phyloP scores from a whole-genome alignment of 2,888 invertebrate genomes.

The Tubulanus polymorphus region DNA sequence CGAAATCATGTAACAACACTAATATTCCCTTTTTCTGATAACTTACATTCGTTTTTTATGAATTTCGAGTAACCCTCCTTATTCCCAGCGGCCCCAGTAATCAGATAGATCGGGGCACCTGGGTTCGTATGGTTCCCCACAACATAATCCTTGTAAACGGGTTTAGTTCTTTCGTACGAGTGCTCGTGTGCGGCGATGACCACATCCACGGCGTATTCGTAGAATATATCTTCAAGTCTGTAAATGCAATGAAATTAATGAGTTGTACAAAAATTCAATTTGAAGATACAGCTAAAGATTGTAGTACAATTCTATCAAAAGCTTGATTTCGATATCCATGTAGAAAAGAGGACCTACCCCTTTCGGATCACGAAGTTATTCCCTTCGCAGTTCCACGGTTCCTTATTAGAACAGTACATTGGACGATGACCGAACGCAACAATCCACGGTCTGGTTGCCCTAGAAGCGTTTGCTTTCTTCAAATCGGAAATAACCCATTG shows the following conservation, averaged over 20 bases:
- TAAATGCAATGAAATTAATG: no score
- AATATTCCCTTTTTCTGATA: no score
- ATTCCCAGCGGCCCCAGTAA: conserved; percentile 34
- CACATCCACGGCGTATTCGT: conserved; percentile 36
- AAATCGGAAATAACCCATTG: conserved; percentile 37
- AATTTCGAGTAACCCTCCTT: no score
- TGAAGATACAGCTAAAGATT: no score
- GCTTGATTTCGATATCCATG: not conserved
- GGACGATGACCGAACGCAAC: conserved; percentile 49
- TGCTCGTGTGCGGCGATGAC: conserved; percentile 36
- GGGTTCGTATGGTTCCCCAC: conserved; percentile 30
- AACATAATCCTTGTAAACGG: conserved; percentile 29
- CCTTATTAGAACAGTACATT: conserved; percentile 50
- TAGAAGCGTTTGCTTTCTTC: conserved; percentile 30
- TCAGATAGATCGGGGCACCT: conserved; percentile 35
- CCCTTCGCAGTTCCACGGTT: conserved; percentile 38
- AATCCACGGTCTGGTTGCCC: conserved; percentile 43
- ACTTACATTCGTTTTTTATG: no score
- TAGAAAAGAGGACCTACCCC: conserved; percentile 18
- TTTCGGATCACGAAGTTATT: conserved; percentile 25
- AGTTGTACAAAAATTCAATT: no score
- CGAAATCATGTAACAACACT: no score
- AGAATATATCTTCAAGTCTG: conserved; percentile 41
- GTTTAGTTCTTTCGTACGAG: conserved; percentile 40
- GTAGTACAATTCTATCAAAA: no score